phyloP scores from a whole-genome alignment of 1,140 invertebrate species.

The Tenebrio molitor region DNA sequence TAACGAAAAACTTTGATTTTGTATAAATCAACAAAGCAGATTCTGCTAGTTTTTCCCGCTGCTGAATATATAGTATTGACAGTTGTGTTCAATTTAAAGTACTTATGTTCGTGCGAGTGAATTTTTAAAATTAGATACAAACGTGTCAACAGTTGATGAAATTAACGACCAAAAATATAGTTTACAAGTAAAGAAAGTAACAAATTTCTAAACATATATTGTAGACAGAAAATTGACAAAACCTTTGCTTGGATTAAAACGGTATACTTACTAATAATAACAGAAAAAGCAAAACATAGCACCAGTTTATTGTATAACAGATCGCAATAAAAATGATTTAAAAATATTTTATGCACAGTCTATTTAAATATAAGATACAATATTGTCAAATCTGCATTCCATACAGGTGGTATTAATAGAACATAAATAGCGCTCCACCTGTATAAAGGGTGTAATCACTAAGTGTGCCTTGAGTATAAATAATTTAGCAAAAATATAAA shows the following conservation, averaged over 20 bases:
- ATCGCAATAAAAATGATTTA: slow-evolving; percentile 2
- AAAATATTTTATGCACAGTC: slow-evolving; percentile 43
- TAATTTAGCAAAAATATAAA: slow-evolving; percentile 53
- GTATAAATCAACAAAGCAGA: too few species aligned
- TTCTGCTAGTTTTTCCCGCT: too few species aligned
- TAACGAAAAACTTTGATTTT: too few species aligned
- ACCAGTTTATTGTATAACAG: slow-evolving; percentile 44
- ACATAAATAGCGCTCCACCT: slow-evolving; percentile 28
- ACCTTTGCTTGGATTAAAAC: slow-evolving; percentile 38
- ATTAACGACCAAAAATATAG: too few species aligned
- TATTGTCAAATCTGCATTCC: slow-evolving; percentile 36
- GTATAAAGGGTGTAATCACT: slow-evolving; percentile 1
- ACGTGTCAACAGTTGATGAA: too few species aligned
- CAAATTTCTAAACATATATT: slow-evolving; percentile 38
- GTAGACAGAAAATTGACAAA: slow-evolving; percentile 47
- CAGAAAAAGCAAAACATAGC: slow-evolving; percentile 49
- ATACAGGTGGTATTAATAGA: slow-evolving; percentile 19
- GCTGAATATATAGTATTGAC: too few species aligned
- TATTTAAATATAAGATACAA: slow-evolving; percentile 44
- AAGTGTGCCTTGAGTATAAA: slow-evolving; percentile 38
- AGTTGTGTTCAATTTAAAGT: too few species aligned
- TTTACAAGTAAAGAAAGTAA: background rate
- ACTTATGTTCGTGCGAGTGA: too few species aligned
- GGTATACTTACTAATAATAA: slow-evolving; percentile 45
- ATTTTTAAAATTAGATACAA: too few species aligned